These are phyloP conservation scores for Eucriotettix oculatus DNA, from an alignment of 2,888 invertebrate species.

Conservation along the genomic window DNA sequence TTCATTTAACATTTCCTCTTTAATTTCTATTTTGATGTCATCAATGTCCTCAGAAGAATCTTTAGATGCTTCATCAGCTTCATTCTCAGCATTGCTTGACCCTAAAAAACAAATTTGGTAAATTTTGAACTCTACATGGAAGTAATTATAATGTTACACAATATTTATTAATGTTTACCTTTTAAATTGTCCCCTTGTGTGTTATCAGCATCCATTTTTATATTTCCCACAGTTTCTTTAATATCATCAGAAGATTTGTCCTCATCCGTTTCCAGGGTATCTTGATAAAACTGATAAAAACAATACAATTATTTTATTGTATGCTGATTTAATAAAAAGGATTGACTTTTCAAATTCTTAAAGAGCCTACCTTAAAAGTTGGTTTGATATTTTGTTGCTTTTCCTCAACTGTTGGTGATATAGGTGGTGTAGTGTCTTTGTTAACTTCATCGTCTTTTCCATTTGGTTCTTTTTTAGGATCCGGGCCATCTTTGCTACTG, in stretches of 20 bases:
- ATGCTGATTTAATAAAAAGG: not conserved
- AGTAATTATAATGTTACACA: no score
- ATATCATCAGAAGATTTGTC: slow-evolving; percentile 11
- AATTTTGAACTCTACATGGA: no score
- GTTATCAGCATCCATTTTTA: not conserved
- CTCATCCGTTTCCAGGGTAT: slow-evolving; percentile 57
- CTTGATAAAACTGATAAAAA: slow-evolving; percentile 63
- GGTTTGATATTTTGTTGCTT: slow-evolving; percentile 26
- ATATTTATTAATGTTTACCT: not conserved
- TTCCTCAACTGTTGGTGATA: slow-evolving; percentile 22
- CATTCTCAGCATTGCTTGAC: not conserved
- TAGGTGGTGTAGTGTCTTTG: slow-evolving; percentile 36
- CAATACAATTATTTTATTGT: not conserved
- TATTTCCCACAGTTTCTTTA: slow-evolving; percentile 3
- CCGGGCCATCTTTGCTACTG: slow-evolving; percentile 48
- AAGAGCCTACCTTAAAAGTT: slow-evolving; percentile 26
- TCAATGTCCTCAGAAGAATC: not conserved
- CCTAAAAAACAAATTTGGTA: no score
- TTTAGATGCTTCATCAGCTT: not conserved
- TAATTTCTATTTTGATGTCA: not conserved
- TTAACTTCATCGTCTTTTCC: slow-evolving; percentile 8
- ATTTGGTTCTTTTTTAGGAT: slow-evolving; percentile 12
- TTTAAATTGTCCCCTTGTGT: no score
- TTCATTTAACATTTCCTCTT: slow-evolving; percentile 1
- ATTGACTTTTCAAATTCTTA: not conserved